A percentile compares a stretch with the other conserved stretches of the same genome.
Conservation (phyloP, 2,888 invertebrate species). For the Pristionchus fissidentatus region DNA sequence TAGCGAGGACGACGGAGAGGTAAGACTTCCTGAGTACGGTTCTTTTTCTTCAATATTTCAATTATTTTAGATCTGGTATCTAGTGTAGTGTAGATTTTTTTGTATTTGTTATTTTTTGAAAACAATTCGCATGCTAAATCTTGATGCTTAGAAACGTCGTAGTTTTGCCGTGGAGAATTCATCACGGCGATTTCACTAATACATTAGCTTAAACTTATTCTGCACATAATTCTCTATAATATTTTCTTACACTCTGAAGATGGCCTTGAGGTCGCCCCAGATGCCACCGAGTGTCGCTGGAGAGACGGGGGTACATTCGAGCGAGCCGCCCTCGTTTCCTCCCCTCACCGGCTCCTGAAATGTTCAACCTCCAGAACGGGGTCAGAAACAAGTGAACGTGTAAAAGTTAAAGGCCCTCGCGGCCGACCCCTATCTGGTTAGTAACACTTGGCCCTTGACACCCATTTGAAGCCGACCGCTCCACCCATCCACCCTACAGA, state of each 20-base stretch:
- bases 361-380: too few species aligned
- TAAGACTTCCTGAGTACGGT: not conserved
- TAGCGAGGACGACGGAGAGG: not conserved
- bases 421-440: too few species aligned
- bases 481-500: too few species aligned
- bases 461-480: too few species aligned
- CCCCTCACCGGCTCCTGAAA: constrained; percentile 5
- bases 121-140: too few species aligned
- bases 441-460: too few species aligned
- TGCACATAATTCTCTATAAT: not conserved
- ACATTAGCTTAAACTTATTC: not conserved
- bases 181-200: too few species aligned
- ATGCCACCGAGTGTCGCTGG: not conserved
- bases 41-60: not conserved
- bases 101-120: not conserved
- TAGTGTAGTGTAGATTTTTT: not conserved
- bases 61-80: not conserved
- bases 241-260: not conserved
- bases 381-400: too few species aligned
- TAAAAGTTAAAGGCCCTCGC: too few species aligned
- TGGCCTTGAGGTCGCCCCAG: not conserved
- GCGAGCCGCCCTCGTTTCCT: not conserved
- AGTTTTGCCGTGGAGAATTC: too few species aligned
- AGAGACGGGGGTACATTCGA: not conserved
- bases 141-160: too few species aligned